phyloP scores from a whole-genome alignment of 2,113 vertebrate genomes.

The Mystacornis crossleyi region DNA sequence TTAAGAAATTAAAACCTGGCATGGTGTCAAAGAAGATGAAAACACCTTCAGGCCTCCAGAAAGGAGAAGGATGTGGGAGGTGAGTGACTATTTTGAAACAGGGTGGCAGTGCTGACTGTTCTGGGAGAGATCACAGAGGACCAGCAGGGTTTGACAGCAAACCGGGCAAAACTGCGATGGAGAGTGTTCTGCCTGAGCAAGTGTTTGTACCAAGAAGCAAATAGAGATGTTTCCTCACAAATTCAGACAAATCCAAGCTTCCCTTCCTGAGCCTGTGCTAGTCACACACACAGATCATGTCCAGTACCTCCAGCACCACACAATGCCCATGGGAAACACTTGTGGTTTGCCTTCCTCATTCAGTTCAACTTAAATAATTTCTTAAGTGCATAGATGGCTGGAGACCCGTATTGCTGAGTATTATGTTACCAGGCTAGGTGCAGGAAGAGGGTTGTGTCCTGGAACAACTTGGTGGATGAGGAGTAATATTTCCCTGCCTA shows the following conservation, averaged over 20 bases:
- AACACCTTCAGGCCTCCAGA: not conserved
- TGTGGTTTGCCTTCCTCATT: not conserved
- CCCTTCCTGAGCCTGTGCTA: not conserved
- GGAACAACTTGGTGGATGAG: not conserved
- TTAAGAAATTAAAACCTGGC: not conserved
- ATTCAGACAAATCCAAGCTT: not conserved
- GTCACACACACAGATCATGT: not conserved
- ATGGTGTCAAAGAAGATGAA: not conserved
- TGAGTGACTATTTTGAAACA: not conserved
- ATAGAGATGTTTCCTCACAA: not conserved
- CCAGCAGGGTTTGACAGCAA: not conserved
- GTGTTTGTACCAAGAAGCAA: not conserved
- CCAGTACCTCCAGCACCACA: not conserved
- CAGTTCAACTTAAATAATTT: not conserved
- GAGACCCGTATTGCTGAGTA: not conserved
- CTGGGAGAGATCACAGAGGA: not conserved
- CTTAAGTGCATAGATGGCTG: not conserved
- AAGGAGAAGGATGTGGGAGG: not conserved
- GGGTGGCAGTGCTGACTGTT: not conserved
- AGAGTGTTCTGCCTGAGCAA: not conserved
- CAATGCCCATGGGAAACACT: not conserved
- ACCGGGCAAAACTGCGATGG: fast-evolving
- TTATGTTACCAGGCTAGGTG: not conserved
- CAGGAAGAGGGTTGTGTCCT: not conserved
- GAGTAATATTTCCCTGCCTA: not conserved